These are phyloP conservation scores for Parasteatoda tepidariorum DNA, from an alignment of 1,140 invertebrate genomes.

Conservation along the genomic window DNA sequence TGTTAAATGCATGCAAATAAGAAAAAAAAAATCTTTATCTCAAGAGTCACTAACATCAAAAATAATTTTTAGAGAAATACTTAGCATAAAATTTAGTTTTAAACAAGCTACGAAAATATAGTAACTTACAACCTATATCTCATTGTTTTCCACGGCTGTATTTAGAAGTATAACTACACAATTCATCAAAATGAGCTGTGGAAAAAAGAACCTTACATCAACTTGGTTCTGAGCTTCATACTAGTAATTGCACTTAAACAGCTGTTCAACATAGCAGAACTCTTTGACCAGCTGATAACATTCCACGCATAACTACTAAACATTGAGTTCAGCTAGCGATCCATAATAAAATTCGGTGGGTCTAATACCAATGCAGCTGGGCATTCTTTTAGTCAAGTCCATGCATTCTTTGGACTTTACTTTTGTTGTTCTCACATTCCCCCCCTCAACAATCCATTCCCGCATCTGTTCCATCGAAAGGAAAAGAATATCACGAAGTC, in stretches of 20 bases:
- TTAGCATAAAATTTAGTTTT: too few species aligned
- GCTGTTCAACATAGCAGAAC: constrained; percentile 3
- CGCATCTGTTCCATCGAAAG: constrained; percentile 31
- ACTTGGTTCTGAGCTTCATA: not conserved
- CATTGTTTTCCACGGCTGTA: too few species aligned
- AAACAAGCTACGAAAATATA: too few species aligned
- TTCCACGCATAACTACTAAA: constrained; percentile 57
- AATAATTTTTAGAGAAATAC: too few species aligned
- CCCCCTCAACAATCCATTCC: constrained; percentile 31
- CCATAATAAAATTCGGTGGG: constrained; percentile 50
- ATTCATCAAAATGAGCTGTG: too few species aligned
- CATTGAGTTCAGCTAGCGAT: constrained; percentile 8
- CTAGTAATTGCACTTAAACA: not conserved
- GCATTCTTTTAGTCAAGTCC: constrained; percentile 58
- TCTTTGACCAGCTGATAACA: constrained; percentile 55
- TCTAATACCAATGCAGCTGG: constrained; percentile 46
- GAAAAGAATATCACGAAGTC: constrained; percentile 43
- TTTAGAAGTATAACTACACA: too few species aligned
- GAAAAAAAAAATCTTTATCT: too few species aligned
- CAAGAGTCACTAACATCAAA: too few species aligned
- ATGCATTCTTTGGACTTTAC: constrained; percentile 42
- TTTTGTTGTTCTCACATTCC: constrained; percentile 39
- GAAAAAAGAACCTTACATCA: too few species aligned
- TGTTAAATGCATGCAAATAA: too few species aligned
- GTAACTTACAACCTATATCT: too few species aligned